A percentile compares a stretch with the other conserved stretches of the same genome.
Evolutionary conservation across 1,140 invertebrate genomes (phyloP).

Genomic region (Cardiocondyla obscurior): DNA sequence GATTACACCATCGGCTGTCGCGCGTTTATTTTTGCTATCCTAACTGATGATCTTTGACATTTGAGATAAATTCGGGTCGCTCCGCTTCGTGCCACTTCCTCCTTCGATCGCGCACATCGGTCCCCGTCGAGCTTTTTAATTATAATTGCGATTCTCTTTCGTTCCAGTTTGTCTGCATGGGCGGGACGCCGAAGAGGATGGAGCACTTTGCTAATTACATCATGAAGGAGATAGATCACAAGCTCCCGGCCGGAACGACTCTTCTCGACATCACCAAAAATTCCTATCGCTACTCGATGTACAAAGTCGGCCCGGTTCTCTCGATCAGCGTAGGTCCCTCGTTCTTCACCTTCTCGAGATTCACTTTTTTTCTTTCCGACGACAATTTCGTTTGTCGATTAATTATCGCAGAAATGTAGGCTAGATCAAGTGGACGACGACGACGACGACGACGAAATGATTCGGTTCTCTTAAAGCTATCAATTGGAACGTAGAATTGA

Average conservation of each 20-base stretch:
- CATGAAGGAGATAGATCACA: constrained; percentile 95
- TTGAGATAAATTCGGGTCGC: neutral
- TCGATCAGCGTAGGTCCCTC: constrained; percentile 93
- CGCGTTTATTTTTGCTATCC: constrained; percentile 32
- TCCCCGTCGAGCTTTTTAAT: neutral
- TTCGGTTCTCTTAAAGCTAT: neutral
- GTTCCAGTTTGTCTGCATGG: constrained; percentile 98
- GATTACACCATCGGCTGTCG: constrained; percentile 6
- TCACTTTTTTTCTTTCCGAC: neutral
- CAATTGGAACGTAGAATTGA: constrained; percentile 17
- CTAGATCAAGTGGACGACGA: neutral
- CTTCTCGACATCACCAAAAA: constrained; percentile 95
- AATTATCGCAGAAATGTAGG: constrained; percentile 5
- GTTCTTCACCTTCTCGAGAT: neutral
- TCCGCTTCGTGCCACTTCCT: no score
- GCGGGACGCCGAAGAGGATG: constrained; percentile 97
- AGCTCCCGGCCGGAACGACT: constrained; percentile 93
- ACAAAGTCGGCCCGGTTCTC: constrained; percentile 97
- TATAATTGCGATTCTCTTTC: constrained; percentile 4
- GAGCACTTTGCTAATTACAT: constrained; percentile 96
- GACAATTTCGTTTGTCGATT: neutral
- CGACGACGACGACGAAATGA: no score
- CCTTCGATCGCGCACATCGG: no score
- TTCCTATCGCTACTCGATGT: constrained; percentile 98
- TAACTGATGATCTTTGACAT: constrained; percentile 29